A percentile compares a stretch with the other conserved stretches of the same genome.
phyloP scores from a whole-genome alignment of 2,797 vertebrate species.

The Heteromormyrus szaboi region DNA sequence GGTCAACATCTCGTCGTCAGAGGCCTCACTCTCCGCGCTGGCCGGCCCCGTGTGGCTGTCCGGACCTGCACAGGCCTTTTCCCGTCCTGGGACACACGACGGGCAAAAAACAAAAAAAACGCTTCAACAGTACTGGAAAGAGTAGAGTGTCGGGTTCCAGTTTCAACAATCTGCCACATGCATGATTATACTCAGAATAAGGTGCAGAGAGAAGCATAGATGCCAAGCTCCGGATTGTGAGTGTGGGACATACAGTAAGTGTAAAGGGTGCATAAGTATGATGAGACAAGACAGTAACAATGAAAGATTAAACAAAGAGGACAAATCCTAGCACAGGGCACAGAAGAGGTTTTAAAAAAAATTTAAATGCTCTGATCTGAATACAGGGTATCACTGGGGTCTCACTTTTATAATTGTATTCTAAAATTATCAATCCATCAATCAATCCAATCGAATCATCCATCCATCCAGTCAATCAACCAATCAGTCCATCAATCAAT shows the following conservation, averaged over 20 bases:
- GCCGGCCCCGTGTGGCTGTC: slow-evolving; percentile 73
- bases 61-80: slow-evolving; percentile 65
- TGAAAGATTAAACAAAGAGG: not conserved
- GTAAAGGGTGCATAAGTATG: not conserved
- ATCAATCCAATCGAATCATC: no score
- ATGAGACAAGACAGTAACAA: not conserved
- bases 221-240: not conserved
- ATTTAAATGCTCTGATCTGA: not conserved
- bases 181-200: not conserved
- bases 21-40: slow-evolving; percentile 86
- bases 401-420: not conserved
- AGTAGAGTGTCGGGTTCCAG: not conserved
- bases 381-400: not conserved
- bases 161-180: not conserved
- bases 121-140: not conserved
- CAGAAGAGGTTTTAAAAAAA: not conserved
- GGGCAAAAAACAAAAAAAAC: not conserved
- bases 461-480: no score
- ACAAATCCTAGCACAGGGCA: not conserved
- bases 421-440: not conserved
- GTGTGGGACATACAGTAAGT: not conserved
- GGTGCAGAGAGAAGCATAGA: not conserved
- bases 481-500: no score
- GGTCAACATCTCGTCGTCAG: slow-evolving; percentile 95
- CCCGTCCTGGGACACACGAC: slow-evolving; percentile 51